Percentiles rank a stretch among this genome's conserved stretches.
phyloP scores from a whole-genome alignment of 2,888 invertebrate genomes.

The Conus canariensis region DNA sequence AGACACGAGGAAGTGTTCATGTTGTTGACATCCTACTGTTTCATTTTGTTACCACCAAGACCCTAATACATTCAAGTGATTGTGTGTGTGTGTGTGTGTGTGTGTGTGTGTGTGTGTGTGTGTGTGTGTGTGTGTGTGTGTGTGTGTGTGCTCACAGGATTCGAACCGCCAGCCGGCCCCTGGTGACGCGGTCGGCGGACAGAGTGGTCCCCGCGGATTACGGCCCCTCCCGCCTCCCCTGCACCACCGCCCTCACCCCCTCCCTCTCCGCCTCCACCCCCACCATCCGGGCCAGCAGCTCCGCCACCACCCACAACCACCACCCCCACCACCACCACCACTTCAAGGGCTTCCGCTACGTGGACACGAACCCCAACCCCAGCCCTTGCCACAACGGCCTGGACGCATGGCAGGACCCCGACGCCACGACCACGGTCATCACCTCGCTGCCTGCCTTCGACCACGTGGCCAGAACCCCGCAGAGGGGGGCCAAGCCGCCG shows the following conservation, averaged over 20 bases:
- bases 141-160: not conserved
- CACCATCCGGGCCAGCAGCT: not conserved
- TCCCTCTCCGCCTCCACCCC: not conserved
- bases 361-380: not conserved
- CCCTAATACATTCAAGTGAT: not conserved
- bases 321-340: not conserved
- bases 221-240: not conserved
- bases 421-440: not conserved
- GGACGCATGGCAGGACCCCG: not conserved
- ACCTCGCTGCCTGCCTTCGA: constrained; percentile 1
- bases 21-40: too few species aligned
- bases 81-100: not conserved
- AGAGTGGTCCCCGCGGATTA: constrained; percentile 30
- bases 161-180: not conserved
- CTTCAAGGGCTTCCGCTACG: constrained; percentile 17
- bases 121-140: not conserved
- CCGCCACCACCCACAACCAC: not conserved
- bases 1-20: too few species aligned
- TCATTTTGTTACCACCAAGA: too few species aligned
- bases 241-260: constrained; percentile 20
- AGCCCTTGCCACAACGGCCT: not conserved
- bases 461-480: not conserved
- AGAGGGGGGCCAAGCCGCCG: not conserved
- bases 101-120: not conserved
- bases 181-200: constrained; percentile 32